Evolutionary conservation across 2,888 invertebrate species (phyloP).

Genomic region (Iphiclides podalirius): DNA sequence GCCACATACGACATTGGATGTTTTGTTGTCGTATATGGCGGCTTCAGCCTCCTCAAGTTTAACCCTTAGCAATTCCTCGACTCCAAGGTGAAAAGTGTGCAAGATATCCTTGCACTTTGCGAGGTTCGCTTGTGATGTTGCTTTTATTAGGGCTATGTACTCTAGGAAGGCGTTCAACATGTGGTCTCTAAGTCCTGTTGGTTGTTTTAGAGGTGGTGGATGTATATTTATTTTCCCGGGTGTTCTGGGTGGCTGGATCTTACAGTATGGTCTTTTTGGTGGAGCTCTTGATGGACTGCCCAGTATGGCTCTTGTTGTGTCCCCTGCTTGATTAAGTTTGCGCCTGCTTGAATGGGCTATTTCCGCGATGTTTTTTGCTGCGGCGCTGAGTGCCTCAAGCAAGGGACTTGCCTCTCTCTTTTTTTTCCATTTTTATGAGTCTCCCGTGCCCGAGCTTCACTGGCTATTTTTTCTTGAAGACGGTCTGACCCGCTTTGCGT

Average conservation of each 20-base stretch:
- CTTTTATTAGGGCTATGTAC: not conserved
- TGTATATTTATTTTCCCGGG: not conserved
- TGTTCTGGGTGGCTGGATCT: not conserved
- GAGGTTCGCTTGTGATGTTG: not conserved
- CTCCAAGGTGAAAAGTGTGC: not conserved
- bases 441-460: not conserved
- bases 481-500: not conserved
- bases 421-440: not conserved
- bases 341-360: not conserved
- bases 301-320: not conserved
- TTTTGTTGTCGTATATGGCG: slow-evolving; percentile 11
- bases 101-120: not conserved
- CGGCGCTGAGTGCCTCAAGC: not conserved
- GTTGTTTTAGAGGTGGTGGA: not conserved
- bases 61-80: not conserved
- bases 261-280: not conserved
- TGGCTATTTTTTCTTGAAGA: not conserved
- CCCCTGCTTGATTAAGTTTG: not conserved
- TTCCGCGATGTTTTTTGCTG: not conserved
- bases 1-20: not conserved
- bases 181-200: not conserved
- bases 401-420: not conserved
- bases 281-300: not conserved
- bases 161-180: slow-evolving; percentile 5
- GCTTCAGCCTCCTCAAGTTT: slow-evolving; percentile 2